Percentiles rank a stretch among this genome's conserved stretches.
Evolutionary conservation across 2,113 vertebrate species (phyloP).

Genomic region (Dicrurus megarhynchus): DNA sequence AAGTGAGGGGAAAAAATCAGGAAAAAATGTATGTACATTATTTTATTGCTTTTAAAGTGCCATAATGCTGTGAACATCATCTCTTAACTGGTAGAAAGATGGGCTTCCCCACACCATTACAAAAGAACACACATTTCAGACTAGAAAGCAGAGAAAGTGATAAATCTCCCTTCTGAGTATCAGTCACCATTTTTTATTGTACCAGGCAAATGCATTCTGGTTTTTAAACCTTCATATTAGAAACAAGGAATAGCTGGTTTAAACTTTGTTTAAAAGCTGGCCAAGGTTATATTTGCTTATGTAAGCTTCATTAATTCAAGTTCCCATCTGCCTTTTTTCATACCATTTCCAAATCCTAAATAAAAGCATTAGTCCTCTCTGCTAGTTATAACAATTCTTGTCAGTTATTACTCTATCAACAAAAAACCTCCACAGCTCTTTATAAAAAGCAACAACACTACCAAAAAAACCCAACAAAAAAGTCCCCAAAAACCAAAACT

Average conservation of each 20-base stretch:
- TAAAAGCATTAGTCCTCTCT: slow-evolving; percentile 64
- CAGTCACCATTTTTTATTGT: background rate
- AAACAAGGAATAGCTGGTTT: slow-evolving; percentile 28
- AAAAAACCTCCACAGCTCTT: slow-evolving; percentile 13
- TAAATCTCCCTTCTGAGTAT: background rate
- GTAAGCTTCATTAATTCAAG: slow-evolving; percentile 67
- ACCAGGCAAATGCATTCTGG: background rate
- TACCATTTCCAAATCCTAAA: slow-evolving; percentile 65
- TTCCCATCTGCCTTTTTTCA: slow-evolving; percentile 58
- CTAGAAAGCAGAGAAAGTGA: background rate
- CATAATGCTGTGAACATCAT: background rate
- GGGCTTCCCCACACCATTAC: background rate
- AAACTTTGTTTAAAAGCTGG: slow-evolving; percentile 49
- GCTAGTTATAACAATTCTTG: slow-evolving; percentile 37
- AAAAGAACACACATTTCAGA: background rate
- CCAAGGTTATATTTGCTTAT: slow-evolving; percentile 52
- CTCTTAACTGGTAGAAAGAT: background rate
- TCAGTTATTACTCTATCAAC: slow-evolving; percentile 26
- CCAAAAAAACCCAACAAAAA: background rate
- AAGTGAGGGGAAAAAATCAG: background rate
- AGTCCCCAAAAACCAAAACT: background rate
- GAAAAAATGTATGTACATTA: background rate
- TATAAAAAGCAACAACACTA: slow-evolving; percentile 5
- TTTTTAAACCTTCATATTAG: slow-evolving; percentile 60
- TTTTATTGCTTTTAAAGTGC: background rate